A percentile compares a stretch with the other conserved stretches of the same genome.
Evolutionary conservation across 2,797 vertebrate species (phyloP).

Genomic region (Rachycentron canadum): DNA sequence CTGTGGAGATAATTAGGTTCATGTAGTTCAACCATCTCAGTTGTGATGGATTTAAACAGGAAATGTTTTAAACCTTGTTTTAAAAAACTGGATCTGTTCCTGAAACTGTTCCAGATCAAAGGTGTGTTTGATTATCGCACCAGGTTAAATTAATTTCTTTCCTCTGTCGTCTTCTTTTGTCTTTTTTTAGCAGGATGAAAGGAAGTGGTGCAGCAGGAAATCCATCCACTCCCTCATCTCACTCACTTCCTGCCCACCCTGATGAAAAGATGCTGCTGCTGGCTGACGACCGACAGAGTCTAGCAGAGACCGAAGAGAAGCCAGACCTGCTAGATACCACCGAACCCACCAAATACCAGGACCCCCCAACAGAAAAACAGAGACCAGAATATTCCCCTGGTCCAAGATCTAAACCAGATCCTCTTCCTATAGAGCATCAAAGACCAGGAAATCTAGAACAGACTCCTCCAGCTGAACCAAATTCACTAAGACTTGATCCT

Average conservation of each 20-base stretch:
- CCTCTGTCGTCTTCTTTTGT: not conserved
- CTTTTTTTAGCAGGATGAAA: slow-evolving; percentile 69
- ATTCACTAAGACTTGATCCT: not conserved
- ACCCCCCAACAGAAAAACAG: not conserved
- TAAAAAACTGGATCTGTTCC: no score
- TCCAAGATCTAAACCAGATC: not conserved
- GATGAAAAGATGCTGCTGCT: slow-evolving; percentile 7
- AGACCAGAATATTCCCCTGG: not conserved
- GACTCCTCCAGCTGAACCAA: not conserved
- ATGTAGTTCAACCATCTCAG: no score
- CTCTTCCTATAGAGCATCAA: not conserved
- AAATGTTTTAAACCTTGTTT: no score
- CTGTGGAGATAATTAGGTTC: not conserved
- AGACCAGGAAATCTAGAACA: not conserved
- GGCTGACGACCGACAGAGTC: slow-evolving; percentile 11
- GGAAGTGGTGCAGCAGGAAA: slow-evolving; percentile 65
- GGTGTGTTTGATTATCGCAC: no score
- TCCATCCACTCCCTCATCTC: slow-evolving; percentile 57
- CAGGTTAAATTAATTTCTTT: not conserved
- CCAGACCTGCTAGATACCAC: not conserved
- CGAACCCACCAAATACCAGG: not conserved
- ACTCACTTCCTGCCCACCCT: slow-evolving; percentile 58
- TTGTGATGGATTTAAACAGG: no score
- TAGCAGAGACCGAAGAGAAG: not conserved
- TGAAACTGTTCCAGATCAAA: no score